Evolutionary conservation across 2,888 invertebrate species (phyloP).

Genomic region (Lottia gigantea): DNA sequence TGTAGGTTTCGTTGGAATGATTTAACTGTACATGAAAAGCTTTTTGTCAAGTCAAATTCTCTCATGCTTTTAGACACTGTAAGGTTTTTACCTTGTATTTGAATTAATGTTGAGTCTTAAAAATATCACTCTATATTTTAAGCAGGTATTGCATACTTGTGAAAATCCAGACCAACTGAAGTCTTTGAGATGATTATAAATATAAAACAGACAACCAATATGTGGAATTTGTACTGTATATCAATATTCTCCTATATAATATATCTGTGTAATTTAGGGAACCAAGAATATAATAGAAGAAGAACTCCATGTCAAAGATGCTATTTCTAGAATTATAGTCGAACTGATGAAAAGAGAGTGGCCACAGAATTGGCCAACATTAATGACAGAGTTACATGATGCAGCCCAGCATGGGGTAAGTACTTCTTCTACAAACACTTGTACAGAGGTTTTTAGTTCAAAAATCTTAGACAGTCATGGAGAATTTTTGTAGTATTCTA

Average conservation of each 20-base stretch:
- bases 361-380: constrained; percentile 95
- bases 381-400: constrained; percentile 84
- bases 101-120: too few species aligned
- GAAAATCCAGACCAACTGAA: too few species aligned
- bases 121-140: too few species aligned
- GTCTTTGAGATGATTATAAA: too few species aligned
- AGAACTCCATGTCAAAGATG: constrained; percentile 68
- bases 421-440: constrained; percentile 17
- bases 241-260: too few species aligned
- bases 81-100: constrained; percentile 28
- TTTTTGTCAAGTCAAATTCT: constrained; percentile 81
- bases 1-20: constrained; percentile 83
- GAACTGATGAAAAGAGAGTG: constrained; percentile 97
- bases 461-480: too few species aligned
- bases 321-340: constrained; percentile 83
- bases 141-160: too few species aligned
- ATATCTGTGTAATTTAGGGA: constrained; percentile 70
- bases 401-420: constrained; percentile 83
- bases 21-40: constrained; percentile 86
- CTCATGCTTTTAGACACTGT: constrained; percentile 58
- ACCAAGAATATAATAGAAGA: constrained; percentile 80
- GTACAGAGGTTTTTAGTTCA: too few species aligned
- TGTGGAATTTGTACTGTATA: too few species aligned
- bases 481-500: too few species aligned
- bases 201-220: too few species aligned